Evolutionary conservation across 2,888 invertebrate genomes (phyloP).

Genomic region (Agrilus cyanescens): DNA sequence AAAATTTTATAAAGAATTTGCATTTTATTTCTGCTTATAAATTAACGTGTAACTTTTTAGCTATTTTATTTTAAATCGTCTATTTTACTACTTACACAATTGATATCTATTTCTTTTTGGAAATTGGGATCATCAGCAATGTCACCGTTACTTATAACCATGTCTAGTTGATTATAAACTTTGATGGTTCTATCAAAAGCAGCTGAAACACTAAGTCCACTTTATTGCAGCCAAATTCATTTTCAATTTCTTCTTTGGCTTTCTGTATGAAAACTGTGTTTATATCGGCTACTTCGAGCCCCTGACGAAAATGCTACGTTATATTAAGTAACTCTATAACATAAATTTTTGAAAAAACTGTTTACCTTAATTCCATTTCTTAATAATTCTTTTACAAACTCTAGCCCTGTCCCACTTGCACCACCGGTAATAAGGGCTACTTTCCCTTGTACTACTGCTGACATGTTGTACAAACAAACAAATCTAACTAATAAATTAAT

Average conservation of each 20-base stretch:
- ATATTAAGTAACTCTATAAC: background rate
- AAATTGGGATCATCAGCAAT: constrained; percentile 62
- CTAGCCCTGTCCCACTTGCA: no score
- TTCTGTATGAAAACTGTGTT: constrained; percentile 38
- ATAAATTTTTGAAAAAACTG: background rate
- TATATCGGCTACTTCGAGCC: constrained; percentile 15
- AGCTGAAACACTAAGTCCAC: constrained; percentile 45
- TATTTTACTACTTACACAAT: constrained; percentile 20
- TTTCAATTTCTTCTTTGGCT: constrained; percentile 45
- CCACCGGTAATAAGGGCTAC: no score
- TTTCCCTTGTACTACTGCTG: no score
- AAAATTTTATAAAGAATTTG: no score
- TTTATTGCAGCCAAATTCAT: constrained; percentile 47
- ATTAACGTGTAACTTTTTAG: no score
- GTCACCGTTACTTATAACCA: constrained; percentile 57
- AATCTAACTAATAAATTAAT: no score
- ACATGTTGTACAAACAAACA: no score
- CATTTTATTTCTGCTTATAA: no score
- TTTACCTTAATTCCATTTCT: constrained; percentile 11
- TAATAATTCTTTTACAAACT: no score
- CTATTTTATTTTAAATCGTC: constrained; percentile 12
- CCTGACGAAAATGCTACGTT: constrained; percentile 14
- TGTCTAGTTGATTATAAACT: constrained; percentile 36
- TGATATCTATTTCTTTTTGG: constrained; percentile 50
- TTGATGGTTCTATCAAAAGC: constrained; percentile 34